A percentile compares a stretch with the other conserved stretches of the same genome.
phyloP scores from a whole-genome alignment of 2,113 vertebrate species.

The Psophia crepitans region DNA sequence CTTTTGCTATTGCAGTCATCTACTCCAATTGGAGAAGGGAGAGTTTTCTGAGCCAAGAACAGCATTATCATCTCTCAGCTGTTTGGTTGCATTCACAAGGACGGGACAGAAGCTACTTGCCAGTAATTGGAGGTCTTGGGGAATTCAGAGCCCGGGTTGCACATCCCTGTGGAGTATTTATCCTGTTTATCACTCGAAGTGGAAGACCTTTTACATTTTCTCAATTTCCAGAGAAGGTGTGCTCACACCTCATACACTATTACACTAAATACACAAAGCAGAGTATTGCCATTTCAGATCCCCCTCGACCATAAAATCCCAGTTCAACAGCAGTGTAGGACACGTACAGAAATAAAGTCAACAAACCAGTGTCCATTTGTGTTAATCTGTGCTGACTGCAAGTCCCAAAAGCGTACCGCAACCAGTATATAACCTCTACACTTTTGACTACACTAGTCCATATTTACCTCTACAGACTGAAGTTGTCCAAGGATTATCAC shows the following conservation, averaged over 20 bases:
- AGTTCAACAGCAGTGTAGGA: neutral
- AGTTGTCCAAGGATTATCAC: neutral
- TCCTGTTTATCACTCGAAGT: neutral
- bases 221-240: neutral
- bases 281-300: neutral
- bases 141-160: neutral
- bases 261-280: neutral
- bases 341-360: neutral
- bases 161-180: neutral
- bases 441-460: neutral
- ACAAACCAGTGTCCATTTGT: neutral
- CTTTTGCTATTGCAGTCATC: neutral
- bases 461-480: neutral
- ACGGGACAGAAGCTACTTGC: neutral
- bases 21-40: neutral
- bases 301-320: neutral
- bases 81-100: neutral
- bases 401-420: neutral
- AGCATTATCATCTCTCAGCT: neutral
- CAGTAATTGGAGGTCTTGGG: neutral
- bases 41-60: neutral
- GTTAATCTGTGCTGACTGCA: neutral
- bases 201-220: neutral
- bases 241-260: neutral
- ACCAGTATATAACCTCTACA: neutral